phyloP scores from a whole-genome alignment of 2,888 invertebrate genomes.

The Machimus rusticus region DNA sequence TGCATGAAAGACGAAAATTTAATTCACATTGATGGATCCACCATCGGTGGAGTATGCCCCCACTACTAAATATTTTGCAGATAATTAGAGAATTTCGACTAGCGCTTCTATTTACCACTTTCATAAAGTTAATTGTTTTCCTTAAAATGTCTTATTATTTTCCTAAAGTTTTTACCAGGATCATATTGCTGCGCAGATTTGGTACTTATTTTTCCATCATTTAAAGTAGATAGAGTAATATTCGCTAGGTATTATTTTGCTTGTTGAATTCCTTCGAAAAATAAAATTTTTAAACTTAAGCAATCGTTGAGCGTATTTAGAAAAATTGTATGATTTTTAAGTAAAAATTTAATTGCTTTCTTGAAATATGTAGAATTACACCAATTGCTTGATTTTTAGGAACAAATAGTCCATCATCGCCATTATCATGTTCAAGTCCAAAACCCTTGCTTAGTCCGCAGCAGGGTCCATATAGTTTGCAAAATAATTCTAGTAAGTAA shows the following conservation, averaged over 20 bases:
- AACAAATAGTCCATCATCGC: slow-evolving; percentile 63
- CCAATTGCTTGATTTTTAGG: slow-evolving; percentile 53
- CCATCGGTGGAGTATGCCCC: background rate
- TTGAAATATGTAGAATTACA: slow-evolving; percentile 36
- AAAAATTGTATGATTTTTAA: background rate
- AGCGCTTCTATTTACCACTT: background rate
- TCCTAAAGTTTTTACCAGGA: slow-evolving; percentile 49
- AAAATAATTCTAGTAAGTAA: slow-evolving; percentile 56
- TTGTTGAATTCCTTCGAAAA: background rate
- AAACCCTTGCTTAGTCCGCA: slow-evolving; percentile 63
- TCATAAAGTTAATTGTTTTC: background rate
- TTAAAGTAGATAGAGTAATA: background rate
- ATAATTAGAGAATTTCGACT: background rate
- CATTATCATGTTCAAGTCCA: slow-evolving; percentile 63
- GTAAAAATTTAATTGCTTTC: slow-evolving; percentile 3
- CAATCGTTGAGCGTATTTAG: background rate
- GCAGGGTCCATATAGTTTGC: slow-evolving; percentile 60
- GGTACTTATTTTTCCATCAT: slow-evolving; percentile 47
- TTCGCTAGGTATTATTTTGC: background rate
- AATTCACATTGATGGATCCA: background rate
- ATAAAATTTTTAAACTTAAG: background rate
- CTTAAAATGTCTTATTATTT: background rate
- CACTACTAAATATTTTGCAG: background rate
- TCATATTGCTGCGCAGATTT: slow-evolving; percentile 50
- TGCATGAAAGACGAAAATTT: background rate